These are phyloP conservation scores for Hirundo rustica DNA, from an alignment of 2,797 vertebrate genomes.

Conservation along the genomic window DNA sequence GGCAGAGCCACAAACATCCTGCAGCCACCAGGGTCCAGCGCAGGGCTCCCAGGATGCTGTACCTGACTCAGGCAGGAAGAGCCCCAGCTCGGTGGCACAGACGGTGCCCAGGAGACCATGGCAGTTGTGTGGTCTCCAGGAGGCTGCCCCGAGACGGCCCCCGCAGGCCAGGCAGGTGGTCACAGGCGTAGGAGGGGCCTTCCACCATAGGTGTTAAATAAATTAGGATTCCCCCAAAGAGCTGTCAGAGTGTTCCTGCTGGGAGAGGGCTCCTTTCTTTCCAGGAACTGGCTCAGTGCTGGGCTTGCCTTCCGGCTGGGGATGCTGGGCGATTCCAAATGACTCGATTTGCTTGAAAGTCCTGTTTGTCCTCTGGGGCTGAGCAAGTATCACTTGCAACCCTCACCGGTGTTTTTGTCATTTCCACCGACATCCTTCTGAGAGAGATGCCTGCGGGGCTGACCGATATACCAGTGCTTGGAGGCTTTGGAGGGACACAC, in stretches of 20 bases:
- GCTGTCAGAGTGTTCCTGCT: background rate
- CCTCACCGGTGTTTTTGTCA: background rate
- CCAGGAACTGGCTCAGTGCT: background rate
- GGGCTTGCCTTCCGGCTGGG: background rate
- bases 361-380: background rate
- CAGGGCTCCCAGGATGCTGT: background rate
- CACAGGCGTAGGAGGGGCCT: background rate
- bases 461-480: too few relatives aligned
- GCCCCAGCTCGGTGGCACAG: background rate
- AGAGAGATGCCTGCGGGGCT: too few relatives aligned
- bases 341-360: background rate
- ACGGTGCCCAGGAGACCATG: too few relatives aligned
- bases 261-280: background rate
- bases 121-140: background rate
- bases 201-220: background rate
- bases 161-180: fast-evolving
- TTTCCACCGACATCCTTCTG: too few relatives aligned
- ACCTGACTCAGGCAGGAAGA: background rate
- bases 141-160: background rate
- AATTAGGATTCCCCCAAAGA: background rate
- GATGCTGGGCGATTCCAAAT: background rate
- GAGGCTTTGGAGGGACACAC: too few relatives aligned
- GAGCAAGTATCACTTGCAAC: background rate
- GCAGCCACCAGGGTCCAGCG: background rate
- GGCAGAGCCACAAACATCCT: background rate